Evolutionary conservation across 1,140 invertebrate species (phyloP).

Genomic region (Caenorhabditis brenneri): DNA sequence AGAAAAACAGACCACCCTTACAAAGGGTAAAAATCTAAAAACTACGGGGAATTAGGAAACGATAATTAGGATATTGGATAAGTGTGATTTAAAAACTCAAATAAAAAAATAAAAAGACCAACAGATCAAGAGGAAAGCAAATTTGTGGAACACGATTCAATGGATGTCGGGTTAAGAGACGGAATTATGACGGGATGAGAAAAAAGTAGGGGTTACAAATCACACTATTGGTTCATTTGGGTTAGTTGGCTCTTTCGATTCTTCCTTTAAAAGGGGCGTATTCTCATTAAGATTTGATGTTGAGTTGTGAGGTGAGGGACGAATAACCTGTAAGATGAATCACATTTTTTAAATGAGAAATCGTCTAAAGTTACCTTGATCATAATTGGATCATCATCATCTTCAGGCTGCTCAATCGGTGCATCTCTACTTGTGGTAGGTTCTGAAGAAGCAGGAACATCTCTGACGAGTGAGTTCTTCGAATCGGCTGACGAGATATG

Average conservation of each 20-base stretch:
- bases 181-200: constrained; percentile 5
- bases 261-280: constrained; percentile 42
- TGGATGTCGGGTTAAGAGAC: not conserved
- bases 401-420: constrained; percentile 64
- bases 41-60: not conserved
- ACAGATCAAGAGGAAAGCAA: constrained; percentile 28
- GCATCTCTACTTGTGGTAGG: constrained; percentile 46
- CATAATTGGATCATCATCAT: constrained; percentile 70
- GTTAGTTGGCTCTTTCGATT: not conserved
- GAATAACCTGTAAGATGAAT: constrained; percentile 48
- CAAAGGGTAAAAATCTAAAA: not conserved
- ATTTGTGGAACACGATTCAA: constrained; percentile 23
- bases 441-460: constrained; percentile 10
- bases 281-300: constrained; percentile 31
- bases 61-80: not conserved
- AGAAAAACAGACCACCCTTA: not conserved
- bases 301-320: constrained; percentile 52
- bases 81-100: not conserved
- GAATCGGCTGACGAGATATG: constrained; percentile 80
- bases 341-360: not conserved
- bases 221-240: constrained; percentile 3
- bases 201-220: not conserved
- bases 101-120: not conserved
- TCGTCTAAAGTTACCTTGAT: constrained; percentile 63
- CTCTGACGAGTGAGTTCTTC: constrained; percentile 55